Evolutionary conservation across 1,140 invertebrate genomes (phyloP), one percentile per base, ranked within the genome.

Genomic region (Bombus cullumanus): DNA sequence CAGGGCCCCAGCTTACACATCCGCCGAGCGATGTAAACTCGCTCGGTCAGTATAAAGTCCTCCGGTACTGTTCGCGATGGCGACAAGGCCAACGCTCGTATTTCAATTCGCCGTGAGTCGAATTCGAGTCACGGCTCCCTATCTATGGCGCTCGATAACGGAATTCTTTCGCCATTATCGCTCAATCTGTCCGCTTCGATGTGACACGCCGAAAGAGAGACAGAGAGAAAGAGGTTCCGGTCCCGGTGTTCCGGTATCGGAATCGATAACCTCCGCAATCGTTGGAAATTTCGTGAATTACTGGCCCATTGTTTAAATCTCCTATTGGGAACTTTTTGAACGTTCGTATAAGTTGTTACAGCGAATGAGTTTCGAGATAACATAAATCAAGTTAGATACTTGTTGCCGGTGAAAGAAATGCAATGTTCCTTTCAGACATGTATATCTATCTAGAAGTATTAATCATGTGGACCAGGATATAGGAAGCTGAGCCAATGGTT

Each of bases 101-200:
- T 93, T 93, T 93, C 93, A 90, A 93, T 92, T 91, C 91, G 80
- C 71, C 85, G 74, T 69, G 92, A 88, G 88, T 92, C 92, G 90
- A 92, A 93, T 92, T 93, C 91, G 90, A 93, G 90, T 88, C 90
- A 78, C 66, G 73, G 69, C 18, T 79, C 41, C 39, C 68, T 89
- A 88, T 86, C 81, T 81, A 75, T 69, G 87, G 81, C 79, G 88
- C 84, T 91, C 89, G 89, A 92, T 91, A 92, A 93, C 88, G 88
- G 88, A 92, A 92, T 92, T 89, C 71, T 91, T 92, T 91, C 87
- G 9, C 86, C 85, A 28, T 47, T 76, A 80, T 80, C 77, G 83
- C 59, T 64, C 76, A 47, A 85, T 85, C 83, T 80, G 82, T 28
- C 47, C 34, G 47, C 25, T 25, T n/a, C 75, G 66, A 43, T 22